Conservation (phyloP, 2,888 invertebrate species). For the Xanthorhoe designata region DNA sequence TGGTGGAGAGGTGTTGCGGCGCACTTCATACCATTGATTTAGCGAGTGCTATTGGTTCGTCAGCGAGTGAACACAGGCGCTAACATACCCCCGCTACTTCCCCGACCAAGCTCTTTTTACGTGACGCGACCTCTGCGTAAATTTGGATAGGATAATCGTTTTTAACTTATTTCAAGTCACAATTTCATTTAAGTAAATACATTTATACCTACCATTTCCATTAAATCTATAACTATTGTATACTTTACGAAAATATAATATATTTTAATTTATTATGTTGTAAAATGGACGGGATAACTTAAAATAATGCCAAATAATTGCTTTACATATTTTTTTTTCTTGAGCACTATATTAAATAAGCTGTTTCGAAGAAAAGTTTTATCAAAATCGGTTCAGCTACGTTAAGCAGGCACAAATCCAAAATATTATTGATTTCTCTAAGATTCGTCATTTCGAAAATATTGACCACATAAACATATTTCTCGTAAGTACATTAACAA, state of each 20-base stretch:
- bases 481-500: background rate
- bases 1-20: no score
- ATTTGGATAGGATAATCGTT: no score
- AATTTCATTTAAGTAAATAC: background rate
- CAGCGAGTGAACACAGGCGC: no score
- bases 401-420: background rate
- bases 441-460: background rate
- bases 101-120: no score
- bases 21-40: no score
- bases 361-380: conserved; percentile 8
- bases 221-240: conserved; percentile 2
- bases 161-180: no score
- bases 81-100: no score
- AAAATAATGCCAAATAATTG: conserved; percentile 15
- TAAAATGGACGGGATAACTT: conserved; percentile 29
- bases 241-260: conserved; percentile 25
- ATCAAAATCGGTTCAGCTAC: conserved; percentile 18
- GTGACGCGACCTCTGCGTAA: no score
- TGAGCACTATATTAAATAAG: conserved; percentile 20
- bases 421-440: background rate
- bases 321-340: background rate
- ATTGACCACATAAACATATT: background rate
- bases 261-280: conserved; percentile 7
- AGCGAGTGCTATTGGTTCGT: no score
- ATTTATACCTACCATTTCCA: background rate